These are phyloP conservation scores for Eristalis pertinax DNA, from an alignment of 2,888 invertebrate species.

Conservation along the genomic window DNA sequence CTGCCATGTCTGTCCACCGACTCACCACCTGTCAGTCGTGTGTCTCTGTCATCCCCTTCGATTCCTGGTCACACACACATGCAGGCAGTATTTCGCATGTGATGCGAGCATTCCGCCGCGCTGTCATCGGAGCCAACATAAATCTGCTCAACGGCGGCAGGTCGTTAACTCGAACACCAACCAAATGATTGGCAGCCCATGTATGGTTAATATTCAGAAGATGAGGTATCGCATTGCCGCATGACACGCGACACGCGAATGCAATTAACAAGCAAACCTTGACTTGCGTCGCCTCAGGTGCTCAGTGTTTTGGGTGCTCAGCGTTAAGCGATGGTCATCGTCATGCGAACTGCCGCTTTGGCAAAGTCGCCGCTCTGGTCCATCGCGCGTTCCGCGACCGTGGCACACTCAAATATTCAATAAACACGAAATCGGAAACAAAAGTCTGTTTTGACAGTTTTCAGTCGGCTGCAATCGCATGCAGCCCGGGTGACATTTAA, in stretches of 20 bases:
- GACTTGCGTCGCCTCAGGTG: neutral
- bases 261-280: neutral
- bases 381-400: neutral
- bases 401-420: neutral
- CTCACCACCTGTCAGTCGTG: neutral
- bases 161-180: slow-evolving; percentile 4
- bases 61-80: neutral
- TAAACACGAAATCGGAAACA: neutral
- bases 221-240: neutral
- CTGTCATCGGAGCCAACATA: neutral
- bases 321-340: no score
- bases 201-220: slow-evolving; percentile 12
- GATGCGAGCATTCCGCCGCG: neutral
- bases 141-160: neutral
- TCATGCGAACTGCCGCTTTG: neutral
- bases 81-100: neutral
- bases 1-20: neutral
- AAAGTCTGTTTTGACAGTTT: neutral
- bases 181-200: neutral
- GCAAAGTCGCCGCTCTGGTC: neutral
- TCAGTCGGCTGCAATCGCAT: neutral
- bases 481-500: neutral
- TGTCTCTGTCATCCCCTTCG: neutral
- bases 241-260: neutral
- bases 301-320: no score